Conservation (phyloP, 2,888 invertebrate genomes). For the Lasioglossum leucozonium region DNA sequence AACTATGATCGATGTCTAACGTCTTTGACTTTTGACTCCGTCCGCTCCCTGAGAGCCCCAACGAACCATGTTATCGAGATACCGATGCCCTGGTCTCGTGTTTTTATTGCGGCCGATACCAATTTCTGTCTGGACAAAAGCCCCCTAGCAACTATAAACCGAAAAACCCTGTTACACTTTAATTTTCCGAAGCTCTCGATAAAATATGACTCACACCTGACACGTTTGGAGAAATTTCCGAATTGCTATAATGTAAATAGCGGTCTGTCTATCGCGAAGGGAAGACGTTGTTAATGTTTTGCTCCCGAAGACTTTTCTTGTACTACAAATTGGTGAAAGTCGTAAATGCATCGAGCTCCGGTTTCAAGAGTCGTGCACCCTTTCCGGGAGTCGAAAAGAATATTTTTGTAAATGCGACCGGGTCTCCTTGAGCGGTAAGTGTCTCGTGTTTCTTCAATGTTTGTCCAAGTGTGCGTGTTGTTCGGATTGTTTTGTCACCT, state of each 20-base stretch:
- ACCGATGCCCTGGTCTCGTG: constrained; percentile 45
- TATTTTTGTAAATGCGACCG: background rate
- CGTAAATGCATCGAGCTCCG: background rate
- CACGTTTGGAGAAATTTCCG: background rate
- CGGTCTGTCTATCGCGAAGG: too few species aligned
- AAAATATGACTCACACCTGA: background rate
- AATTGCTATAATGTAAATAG: background rate
- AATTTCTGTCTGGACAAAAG: background rate
- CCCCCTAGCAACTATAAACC: background rate
- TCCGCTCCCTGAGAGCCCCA: constrained; percentile 43
- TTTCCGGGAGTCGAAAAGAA: background rate
- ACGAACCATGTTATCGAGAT: constrained; percentile 55
- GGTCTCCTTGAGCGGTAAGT: constrained; percentile 63
- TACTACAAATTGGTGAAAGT: background rate
- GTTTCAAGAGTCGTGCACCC: background rate
- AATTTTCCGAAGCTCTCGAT: background rate
- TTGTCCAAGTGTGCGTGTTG: constrained; percentile 76
- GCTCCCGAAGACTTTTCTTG: background rate
- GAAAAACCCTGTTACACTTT: background rate
- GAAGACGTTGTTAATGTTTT: background rate
- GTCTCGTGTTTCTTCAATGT: constrained; percentile 74
- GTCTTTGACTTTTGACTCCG: constrained; percentile 55
- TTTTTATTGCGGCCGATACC: constrained; percentile 38
- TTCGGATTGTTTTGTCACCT: constrained; percentile 73
- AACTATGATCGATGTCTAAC: constrained; percentile 69